Percentiles rank a stretch among this genome's conserved stretches.
Conservation (phyloP, 1,140 invertebrate genomes). For the Penaeus chinensis region DNA sequence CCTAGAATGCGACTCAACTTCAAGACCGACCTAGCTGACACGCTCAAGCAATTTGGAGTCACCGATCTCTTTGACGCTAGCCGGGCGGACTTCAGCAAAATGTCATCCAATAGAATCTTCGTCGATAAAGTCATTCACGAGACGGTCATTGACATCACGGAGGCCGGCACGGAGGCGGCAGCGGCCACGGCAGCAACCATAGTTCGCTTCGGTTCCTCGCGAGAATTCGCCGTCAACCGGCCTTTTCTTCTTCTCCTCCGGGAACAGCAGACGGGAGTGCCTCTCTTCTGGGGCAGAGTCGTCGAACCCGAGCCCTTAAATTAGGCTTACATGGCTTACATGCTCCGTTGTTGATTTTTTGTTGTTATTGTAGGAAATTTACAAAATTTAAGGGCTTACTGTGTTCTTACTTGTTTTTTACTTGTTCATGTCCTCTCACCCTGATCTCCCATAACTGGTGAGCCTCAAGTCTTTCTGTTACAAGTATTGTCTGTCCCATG, state of each 20-base stretch:
- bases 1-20: conserved; percentile 78
- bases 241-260: conserved; percentile 81
- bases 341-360: too few relatives aligned
- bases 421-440: too few relatives aligned
- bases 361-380: too few relatives aligned
- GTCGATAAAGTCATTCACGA: conserved; percentile 79
- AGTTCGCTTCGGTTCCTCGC: conserved; percentile 14
- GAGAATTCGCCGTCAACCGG: conserved; percentile 73
- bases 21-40: conserved; percentile 71
- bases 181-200: conserved; percentile 74
- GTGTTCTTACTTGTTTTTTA: too few relatives aligned
- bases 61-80: conserved; percentile 74
- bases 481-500: too few relatives aligned
- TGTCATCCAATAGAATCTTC: conserved; percentile 70
- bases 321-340: background rate
- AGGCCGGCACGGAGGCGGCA: conserved; percentile 81
- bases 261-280: conserved; percentile 72
- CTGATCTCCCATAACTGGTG: too few relatives aligned
- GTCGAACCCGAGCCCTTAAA: conserved; percentile 68
- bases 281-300: conserved; percentile 78
- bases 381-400: too few relatives aligned
- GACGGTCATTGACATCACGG: conserved; percentile 83
- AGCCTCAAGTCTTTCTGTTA: too few relatives aligned
- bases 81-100: conserved; percentile 75
- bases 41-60: conserved; percentile 70